Base-by-base conservation (phyloP, 2,888 invertebrate species). In the Brachypalpus laphriformis region DNA sequence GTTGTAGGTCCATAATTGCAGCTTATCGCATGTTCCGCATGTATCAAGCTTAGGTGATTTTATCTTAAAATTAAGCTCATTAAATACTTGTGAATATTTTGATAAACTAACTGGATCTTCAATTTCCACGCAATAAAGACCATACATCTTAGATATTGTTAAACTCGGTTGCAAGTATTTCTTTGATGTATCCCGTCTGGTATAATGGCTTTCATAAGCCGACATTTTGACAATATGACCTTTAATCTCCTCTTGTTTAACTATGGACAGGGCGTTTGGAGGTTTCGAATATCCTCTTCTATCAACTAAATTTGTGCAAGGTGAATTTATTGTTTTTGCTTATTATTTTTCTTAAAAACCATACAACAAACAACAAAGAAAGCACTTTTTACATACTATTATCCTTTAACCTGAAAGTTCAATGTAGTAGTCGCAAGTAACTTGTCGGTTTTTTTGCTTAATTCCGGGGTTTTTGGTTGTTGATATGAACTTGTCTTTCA, bases 11-110 rank as follows among this genome's bases (percentile, higher is more conserved):
- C 49, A 59, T 57, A 72, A 28, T 2, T 72, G 49, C 11, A 40
- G 25, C 49, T 51, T 71, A 47, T 47, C 47, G 22, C 57, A 59
- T 9, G 25, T 49, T 59, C 34, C n/a, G n/a, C n/a, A n/a, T n/a
- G n/a, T n/a, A n/a, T n/a, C n/a, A n/a, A n/a, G n/a, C n/a, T n/a
- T n/a, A 6, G 40, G 49, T 20, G 47, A 14, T 40, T 71, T 49
- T 37, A 71, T 63, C 9, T 63, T 45, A 7, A 63, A 31, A 47
- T 63, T 63, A 18, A 47, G 18, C 18, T 63, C 25, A 42, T 45
- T 25, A 42, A 61, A 65, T 20, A 65, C 47, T n/a, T n/a, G n/a
- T n/a, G n/a, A n/a, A n/a, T n/a, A n/a, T n/a, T n/a, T n/a, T n/a
- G n/a, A n/a, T n/a, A n/a, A n/a, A n/a, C n/a, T n/a, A n/a, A n/a